These are phyloP conservation scores for Alviniconcha strummeri DNA, from an alignment of 2,888 invertebrate genomes.

Conservation along the genomic window DNA sequence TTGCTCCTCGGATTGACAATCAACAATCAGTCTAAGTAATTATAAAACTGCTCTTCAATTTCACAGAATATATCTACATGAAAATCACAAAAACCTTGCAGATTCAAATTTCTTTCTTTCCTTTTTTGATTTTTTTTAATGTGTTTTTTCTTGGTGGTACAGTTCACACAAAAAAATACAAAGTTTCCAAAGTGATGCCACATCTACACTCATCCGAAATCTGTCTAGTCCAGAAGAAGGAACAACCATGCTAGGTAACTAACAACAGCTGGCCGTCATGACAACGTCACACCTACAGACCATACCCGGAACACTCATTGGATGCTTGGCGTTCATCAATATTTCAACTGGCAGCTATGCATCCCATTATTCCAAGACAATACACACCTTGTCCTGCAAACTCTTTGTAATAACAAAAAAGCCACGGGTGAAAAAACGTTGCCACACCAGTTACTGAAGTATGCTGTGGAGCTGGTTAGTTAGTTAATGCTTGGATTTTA, in stretches of 20 bases:
- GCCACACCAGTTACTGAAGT: too few relatives aligned
- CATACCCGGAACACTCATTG: not conserved
- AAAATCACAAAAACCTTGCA: too few relatives aligned
- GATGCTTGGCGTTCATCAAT: slow-evolving; percentile 5
- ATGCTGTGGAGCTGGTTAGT: too few relatives aligned
- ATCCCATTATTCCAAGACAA: not conserved
- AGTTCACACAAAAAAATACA: not conserved
- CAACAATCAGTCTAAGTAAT: too few relatives aligned
- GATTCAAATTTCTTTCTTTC: not conserved
- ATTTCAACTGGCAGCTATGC: slow-evolving; percentile 4
- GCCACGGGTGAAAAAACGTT: not conserved
- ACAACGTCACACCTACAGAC: slow-evolving; percentile 5
- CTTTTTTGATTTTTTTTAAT: not conserved
- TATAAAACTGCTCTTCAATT: too few relatives aligned
- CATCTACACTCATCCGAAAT: not conserved
- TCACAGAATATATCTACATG: too few relatives aligned
- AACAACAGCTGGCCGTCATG: slow-evolving; percentile 17
- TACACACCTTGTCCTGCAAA: not conserved
- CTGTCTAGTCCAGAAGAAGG: not conserved
- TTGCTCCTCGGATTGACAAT: not conserved
- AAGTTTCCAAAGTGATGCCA: not conserved
- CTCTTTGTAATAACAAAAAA: not conserved
- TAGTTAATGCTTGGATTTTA: too few relatives aligned
- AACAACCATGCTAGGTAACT: not conserved
- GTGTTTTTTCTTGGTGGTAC: too few relatives aligned